phyloP scores from a whole-genome alignment of 2,888 invertebrate species.

The Parthenolecanium corni region DNA sequence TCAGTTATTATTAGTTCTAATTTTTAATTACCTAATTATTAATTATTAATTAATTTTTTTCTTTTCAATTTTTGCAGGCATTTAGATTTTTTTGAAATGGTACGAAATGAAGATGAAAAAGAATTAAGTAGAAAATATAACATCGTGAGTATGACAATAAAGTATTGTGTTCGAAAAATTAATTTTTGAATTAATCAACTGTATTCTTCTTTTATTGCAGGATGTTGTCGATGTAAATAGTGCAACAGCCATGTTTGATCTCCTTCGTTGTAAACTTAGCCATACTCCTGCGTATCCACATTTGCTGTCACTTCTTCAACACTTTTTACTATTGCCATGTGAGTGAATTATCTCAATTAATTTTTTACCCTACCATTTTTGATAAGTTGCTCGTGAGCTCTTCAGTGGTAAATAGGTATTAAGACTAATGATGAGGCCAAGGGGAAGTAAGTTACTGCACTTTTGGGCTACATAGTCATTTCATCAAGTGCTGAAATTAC shows the following conservation, averaged over 20 bases:
- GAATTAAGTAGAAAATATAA: slow-evolving; percentile 83
- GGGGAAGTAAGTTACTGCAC: no score
- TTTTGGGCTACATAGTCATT: no score
- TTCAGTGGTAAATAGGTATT: no score
- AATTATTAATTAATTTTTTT: no score
- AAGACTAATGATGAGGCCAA: no score
- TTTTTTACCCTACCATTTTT: no score
- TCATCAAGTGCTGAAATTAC: no score
- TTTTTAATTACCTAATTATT: no score
- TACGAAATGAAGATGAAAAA: slow-evolving; percentile 89
- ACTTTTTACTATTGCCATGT: slow-evolving; percentile 34
- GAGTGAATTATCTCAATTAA: slow-evolving; percentile 26
- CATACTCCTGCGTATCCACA: slow-evolving; percentile 90
- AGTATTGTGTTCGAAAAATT: not conserved
- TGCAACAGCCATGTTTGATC: slow-evolving; percentile 83
- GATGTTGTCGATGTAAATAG: slow-evolving; percentile 91
- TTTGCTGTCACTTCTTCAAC: slow-evolving; percentile 71
- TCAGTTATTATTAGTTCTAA: no score
- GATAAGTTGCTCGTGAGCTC: no score
- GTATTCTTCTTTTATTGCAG: slow-evolving; percentile 35
- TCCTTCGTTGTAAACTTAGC: slow-evolving; percentile 73
- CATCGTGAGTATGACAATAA: slow-evolving; percentile 42
- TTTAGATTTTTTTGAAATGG: slow-evolving; percentile 98
- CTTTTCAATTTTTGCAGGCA: slow-evolving; percentile 47
- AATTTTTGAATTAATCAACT: not conserved